These are phyloP conservation scores for Conus ventricosus DNA, from an alignment of 1,140 invertebrate species.

Conservation along the genomic window DNA sequence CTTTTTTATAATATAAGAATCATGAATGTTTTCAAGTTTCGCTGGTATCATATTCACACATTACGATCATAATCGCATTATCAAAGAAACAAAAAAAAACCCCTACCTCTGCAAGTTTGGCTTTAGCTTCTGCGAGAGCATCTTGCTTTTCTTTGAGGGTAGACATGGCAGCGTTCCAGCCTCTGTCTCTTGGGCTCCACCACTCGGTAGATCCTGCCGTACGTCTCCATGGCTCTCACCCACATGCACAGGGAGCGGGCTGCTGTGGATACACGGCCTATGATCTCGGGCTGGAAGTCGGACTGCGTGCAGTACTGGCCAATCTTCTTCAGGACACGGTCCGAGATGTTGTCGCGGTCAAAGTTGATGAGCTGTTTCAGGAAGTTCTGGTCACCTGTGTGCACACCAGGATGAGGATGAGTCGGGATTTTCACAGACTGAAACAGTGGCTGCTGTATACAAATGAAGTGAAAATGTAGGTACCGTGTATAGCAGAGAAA, in stretches of 20 bases:
- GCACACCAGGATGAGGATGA: not conserved
- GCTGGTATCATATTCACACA: too few species aligned
- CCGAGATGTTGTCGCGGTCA: constrained; percentile 90
- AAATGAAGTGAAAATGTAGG: too few species aligned
- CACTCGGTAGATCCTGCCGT: constrained; percentile 88
- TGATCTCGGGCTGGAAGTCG: constrained; percentile 90
- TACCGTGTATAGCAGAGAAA: too few species aligned
- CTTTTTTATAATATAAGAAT: too few species aligned
- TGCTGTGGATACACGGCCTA: constrained; percentile 79
- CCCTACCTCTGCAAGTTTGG: constrained; percentile 80
- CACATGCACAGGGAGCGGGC: constrained; percentile 90
- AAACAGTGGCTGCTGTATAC: too few species aligned
- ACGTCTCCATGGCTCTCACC: constrained; percentile 93
- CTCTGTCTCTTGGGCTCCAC: constrained; percentile 89
- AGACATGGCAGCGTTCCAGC: constrained; percentile 81
- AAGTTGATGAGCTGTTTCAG: constrained; percentile 85
- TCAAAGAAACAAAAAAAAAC: too few species aligned
- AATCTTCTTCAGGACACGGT: constrained; percentile 87
- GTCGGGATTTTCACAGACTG: too few species aligned
- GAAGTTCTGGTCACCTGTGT: constrained; percentile 75
- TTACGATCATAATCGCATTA: too few species aligned
- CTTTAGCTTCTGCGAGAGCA: constrained; percentile 83
- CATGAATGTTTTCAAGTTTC: too few species aligned
- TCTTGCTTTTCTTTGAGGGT: constrained; percentile 86
- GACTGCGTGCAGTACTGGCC: constrained; percentile 85